Base-by-base conservation (phyloP, 2,888 invertebrate species). In the Erynnis tages region DNA sequence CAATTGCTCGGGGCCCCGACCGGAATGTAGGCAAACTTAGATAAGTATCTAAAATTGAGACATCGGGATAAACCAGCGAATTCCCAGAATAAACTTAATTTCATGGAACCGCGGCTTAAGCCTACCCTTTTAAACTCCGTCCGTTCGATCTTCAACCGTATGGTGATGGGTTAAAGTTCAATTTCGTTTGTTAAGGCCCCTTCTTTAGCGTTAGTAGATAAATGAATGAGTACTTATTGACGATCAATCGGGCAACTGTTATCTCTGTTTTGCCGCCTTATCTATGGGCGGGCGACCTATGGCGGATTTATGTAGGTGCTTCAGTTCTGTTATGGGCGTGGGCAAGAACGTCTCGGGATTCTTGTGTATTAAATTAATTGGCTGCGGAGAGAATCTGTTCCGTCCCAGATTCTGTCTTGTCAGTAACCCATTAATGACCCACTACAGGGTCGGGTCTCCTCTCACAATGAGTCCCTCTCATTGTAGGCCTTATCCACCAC, bases 181-280 rank as follows among this genome's bases (percentile, higher is more conserved):
- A 57, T 63, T 66, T 65, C 2, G 35, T 21, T 27, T 60, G 57
- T 13, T 17, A 6, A 25, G 1, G 16, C 21, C 67, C 69, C 27
- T 52, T 53, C 57, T 59, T 71, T 71, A 71, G 72, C 52, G 27
- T 44, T 71, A 40, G 40, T 49, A 70, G 73, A 84, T 85, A 86
- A 86, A 87, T 87, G 84, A 86, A 86, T 86, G 83, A 78, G 80
- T 76, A 78, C 76, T 86, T 82, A 84, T 86, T 85, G 84, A 69
- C 82, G 85, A 87, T 87, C 86, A 87, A 85, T 87, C 82, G 82
- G 61, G 70, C 67, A 65, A 67, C 64, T 68, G 80, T 82, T 84
- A 86, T 85, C 86, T 73, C 77, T 84, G 82, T 83, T 80, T 82
- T 78, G 83, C 71, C 61, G 73, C 73, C 76, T 82, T 82, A 82